A percentile compares a stretch with the other conserved stretches of the same genome.
Evolutionary conservation across 2,888 invertebrate species (phyloP).

Genomic region (Encarsia formosa): DNA sequence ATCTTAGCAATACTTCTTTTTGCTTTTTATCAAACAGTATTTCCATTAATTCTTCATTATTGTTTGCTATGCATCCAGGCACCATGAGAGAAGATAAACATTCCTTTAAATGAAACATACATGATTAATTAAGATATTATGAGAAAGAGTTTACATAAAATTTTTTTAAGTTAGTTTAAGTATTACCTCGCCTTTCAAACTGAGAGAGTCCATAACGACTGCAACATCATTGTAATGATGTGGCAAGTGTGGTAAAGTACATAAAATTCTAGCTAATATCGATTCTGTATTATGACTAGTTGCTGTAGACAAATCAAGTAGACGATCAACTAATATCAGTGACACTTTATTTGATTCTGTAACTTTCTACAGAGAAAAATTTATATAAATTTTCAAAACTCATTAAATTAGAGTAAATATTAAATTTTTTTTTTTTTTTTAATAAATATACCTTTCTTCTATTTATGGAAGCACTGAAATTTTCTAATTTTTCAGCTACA

Average conservation of each 20-base stretch:
- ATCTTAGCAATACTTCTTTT: constrained; percentile 39
- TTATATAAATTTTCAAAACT: constrained; percentile 2
- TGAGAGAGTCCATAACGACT: constrained; percentile 62
- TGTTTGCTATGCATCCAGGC: constrained; percentile 46
- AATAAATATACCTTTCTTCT: constrained; percentile 50
- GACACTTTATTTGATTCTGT: constrained; percentile 49
- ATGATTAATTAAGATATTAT: not conserved
- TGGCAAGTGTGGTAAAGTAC: constrained; percentile 60
- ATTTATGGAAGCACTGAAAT: constrained; percentile 41
- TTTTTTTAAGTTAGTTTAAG: not conserved
- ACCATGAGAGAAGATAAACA: constrained; percentile 36
- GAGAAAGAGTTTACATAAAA: not conserved
- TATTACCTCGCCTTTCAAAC: constrained; percentile 42
- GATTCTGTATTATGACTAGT: constrained; percentile 61
- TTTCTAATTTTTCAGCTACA: constrained; percentile 46
- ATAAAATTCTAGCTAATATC: constrained; percentile 60
- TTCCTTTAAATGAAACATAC: constrained; percentile 32
- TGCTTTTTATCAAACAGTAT: constrained; percentile 43
- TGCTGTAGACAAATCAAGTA: constrained; percentile 62
- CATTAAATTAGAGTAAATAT: constrained; percentile 2
- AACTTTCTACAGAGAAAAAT: constrained; percentile 7
- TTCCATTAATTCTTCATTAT: constrained; percentile 36
- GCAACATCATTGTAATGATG: constrained; percentile 63
- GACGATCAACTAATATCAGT: constrained; percentile 62
- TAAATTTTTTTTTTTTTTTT: not conserved